Evolutionary conservation across 2,113 vertebrate genomes (phyloP).

Genomic region (Lampris megalopsis): DNA sequence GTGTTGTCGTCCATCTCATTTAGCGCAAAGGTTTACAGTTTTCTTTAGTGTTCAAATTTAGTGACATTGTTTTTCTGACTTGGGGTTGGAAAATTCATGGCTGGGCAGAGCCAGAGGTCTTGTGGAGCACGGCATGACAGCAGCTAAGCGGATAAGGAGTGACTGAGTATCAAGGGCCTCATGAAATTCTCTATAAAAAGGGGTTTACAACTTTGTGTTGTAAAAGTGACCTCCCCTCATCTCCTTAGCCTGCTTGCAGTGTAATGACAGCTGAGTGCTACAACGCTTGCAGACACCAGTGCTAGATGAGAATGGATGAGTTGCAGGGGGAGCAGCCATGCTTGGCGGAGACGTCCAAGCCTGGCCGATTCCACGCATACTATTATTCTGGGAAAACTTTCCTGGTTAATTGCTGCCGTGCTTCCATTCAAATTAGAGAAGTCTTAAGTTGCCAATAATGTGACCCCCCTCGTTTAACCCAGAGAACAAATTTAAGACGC

Average conservation of each 20-base stretch:
- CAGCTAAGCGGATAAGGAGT: conserved; percentile 70
- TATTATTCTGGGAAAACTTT: conserved; percentile 44
- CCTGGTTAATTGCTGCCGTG: conserved; percentile 42
- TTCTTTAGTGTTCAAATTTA: conserved; percentile 54
- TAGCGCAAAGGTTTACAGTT: conserved; percentile 43
- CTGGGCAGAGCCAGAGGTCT: conserved; percentile 62
- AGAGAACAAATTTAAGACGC: conserved; percentile 18
- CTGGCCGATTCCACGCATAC: conserved; percentile 38
- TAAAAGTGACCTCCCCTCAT: conserved; percentile 59
- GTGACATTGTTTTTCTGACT: conserved; percentile 22
- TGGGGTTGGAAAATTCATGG: conserved; percentile 49
- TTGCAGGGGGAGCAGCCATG: conserved; percentile 6
- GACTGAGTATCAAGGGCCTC: conserved; percentile 58
- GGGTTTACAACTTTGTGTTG: conserved; percentile 67
- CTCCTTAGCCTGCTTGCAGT: conserved; percentile 41
- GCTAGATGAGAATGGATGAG: conserved; percentile 34
- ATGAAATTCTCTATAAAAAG: conserved; percentile 73
- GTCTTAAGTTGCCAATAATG: conserved; percentile 26
- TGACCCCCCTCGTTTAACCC: conserved; percentile 52
- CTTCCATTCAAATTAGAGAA: conserved; percentile 29
- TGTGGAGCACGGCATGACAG: conserved; percentile 55
- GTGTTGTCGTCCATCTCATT: conserved; percentile 65
- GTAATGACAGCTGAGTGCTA: conserved; percentile 30
- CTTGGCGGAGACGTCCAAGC: conserved; percentile 19
- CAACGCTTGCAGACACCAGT: conserved; percentile 19